Conservation (phyloP, 2,797 vertebrate species). For the Ispidina lecontei region DNA sequence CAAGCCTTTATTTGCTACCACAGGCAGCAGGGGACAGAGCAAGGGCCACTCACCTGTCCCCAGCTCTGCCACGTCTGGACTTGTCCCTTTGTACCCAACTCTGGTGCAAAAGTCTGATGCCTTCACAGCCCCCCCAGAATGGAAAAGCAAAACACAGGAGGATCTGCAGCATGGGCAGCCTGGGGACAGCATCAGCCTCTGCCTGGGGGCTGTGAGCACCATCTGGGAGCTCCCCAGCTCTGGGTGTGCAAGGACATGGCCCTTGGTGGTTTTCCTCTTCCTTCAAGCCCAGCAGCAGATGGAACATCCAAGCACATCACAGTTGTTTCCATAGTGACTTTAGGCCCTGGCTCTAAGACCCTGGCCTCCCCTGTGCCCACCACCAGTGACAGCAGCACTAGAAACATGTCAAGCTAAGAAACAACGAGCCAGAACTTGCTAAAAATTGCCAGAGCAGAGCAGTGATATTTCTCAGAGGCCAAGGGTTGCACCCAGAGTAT, state of each 20-base stretch:
- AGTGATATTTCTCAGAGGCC: neutral
- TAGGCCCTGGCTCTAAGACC: neutral
- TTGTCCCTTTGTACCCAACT: neutral
- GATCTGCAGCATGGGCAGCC: neutral
- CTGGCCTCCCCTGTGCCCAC: neutral
- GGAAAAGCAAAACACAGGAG: neutral
- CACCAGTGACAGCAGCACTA: neutral
- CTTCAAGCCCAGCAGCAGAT: neutral
- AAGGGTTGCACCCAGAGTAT: neutral
- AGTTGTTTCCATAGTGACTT: neutral
- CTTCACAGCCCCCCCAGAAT: neutral
- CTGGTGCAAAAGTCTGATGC: neutral
- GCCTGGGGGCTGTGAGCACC: neutral
- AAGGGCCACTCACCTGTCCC: neutral
- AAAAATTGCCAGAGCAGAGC: neutral
- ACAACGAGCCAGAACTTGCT: neutral
- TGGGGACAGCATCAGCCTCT: neutral
- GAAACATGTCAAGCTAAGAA: neutral
- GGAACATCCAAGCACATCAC: neutral
- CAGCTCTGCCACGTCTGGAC: rapidly evolving
- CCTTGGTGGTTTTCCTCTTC: neutral
- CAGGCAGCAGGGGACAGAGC: neutral
- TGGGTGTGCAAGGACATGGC: neutral
- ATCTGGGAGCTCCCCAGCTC: neutral
- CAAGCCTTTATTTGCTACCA: neutral